These are phyloP conservation scores for Neodiprion pinetum DNA, from an alignment of 1,140 invertebrate genomes.

Conservation along the genomic window DNA sequence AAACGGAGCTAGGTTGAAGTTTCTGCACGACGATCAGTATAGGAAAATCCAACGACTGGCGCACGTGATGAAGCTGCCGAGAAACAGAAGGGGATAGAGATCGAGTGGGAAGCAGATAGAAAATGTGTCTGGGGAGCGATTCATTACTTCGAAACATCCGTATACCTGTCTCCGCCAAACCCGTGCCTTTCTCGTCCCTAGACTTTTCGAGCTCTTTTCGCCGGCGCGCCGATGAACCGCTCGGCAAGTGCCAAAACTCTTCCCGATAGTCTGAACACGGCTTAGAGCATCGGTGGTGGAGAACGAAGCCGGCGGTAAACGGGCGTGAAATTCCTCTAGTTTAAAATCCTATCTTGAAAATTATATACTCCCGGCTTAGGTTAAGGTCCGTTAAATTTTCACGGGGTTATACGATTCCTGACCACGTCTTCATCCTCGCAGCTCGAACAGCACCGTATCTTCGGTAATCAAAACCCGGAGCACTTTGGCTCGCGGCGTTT, in stretches of 20 bases:
- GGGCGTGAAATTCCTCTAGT: not conserved
- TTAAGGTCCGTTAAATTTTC: not conserved
- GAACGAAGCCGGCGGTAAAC: too few species aligned
- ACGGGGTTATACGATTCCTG: not conserved
- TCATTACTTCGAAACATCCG: constrained; percentile 5
- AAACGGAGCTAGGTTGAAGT: not conserved
- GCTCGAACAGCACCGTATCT: not conserved
- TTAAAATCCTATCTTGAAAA: not conserved
- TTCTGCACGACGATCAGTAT: not conserved
- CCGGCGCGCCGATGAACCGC: not conserved
- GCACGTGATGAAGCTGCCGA: not conserved
- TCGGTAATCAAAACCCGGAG: not conserved
- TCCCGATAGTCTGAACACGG: not conserved
- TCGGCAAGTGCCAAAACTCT: not conserved
- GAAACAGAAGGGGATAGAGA: constrained; percentile 7
- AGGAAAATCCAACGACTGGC: not conserved
- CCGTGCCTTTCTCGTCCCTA: not conserved
- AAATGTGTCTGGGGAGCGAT: constrained; percentile 7
- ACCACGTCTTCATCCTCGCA: not conserved
- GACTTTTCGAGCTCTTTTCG: not conserved
- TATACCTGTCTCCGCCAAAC: constrained; percentile 2
- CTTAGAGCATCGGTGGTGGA: too few species aligned
- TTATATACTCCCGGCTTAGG: not conserved
- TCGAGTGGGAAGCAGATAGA: not conserved
- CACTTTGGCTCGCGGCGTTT: constrained; percentile 1